Evolutionary conservation across 2,797 vertebrate species (phyloP).

Genomic region (Pterois miles): DNA sequence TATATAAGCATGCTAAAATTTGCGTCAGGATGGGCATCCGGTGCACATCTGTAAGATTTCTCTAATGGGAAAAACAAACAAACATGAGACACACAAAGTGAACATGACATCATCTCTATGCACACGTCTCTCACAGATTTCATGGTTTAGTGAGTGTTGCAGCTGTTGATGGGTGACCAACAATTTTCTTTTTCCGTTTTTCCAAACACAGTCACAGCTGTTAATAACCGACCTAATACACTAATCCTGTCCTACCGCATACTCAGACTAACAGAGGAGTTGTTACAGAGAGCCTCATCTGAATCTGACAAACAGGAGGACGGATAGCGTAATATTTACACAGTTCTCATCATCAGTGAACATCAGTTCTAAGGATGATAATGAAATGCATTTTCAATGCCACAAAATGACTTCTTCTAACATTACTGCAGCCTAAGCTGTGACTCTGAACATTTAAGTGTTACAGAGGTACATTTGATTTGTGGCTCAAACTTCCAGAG

Average conservation of each 20-base stretch:
- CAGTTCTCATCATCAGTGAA: background rate
- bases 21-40: too few species aligned
- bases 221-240: slow-evolving; percentile 1
- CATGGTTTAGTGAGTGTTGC: slow-evolving; percentile 2
- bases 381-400: background rate
- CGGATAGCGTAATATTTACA: background rate
- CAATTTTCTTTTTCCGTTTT: slow-evolving; percentile 7
- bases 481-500: background rate
- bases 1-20: too few species aligned
- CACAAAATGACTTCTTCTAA: background rate
- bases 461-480: background rate
- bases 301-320: slow-evolving; percentile 2
- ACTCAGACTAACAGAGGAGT: background rate
- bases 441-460: background rate
- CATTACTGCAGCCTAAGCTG: background rate
- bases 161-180: slow-evolving; percentile 16
- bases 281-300: background rate
- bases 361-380: background rate
- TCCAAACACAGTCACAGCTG: slow-evolving; percentile 7
- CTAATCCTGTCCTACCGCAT: background rate
- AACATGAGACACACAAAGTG: background rate
- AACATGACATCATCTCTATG: background rate
- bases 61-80: background rate
- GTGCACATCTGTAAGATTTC: background rate
- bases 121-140: background rate